Conservation (phyloP, 1,140 invertebrate species). For the Rhyacophila brunnea region DNA sequence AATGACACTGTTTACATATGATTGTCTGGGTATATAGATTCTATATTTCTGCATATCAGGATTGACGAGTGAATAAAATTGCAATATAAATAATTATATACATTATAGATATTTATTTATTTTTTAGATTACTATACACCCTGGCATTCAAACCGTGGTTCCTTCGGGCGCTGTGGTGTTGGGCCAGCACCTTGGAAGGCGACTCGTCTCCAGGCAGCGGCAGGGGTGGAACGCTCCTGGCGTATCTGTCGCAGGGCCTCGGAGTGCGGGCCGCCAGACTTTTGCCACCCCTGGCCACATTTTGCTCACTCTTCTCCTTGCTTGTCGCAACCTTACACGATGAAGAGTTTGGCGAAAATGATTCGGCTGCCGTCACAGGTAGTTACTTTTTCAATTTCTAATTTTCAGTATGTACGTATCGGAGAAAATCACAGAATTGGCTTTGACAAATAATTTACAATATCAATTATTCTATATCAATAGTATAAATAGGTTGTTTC, state of each 20-base stretch:
- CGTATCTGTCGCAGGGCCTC: constrained; percentile 68
- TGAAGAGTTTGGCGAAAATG: constrained; percentile 72
- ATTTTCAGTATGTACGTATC: no score
- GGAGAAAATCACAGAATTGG: no score
- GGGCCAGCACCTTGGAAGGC: constrained; percentile 38
- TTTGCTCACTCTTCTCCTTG: constrained; percentile 81
- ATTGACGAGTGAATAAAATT: no score
- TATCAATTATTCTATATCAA: no score
- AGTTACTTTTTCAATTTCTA: no score
- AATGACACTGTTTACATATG: no score
- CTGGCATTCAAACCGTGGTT: constrained; percentile 83
- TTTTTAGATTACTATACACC: constrained; percentile 74
- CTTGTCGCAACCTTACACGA: constrained; percentile 85
- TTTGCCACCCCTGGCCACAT: constrained; percentile 78
- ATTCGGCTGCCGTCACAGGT: constrained; percentile 42
- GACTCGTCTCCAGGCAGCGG: constrained; percentile 63
- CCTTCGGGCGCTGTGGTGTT: constrained; percentile 78
- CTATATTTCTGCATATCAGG: no score
- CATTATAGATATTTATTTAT: background rate
- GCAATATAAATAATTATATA: no score
- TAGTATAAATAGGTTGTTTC: no score
- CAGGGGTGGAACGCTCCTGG: constrained; percentile 63
- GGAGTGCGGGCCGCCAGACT: constrained; percentile 59
- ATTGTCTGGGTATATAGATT: no score
- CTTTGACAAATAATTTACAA: no score